A percentile compares a stretch with the other conserved stretches of the same genome.
These are phyloP conservation scores for Scotopteryx bipunctaria DNA, from an alignment of 2,888 invertebrate species.

Conservation along the genomic window DNA sequence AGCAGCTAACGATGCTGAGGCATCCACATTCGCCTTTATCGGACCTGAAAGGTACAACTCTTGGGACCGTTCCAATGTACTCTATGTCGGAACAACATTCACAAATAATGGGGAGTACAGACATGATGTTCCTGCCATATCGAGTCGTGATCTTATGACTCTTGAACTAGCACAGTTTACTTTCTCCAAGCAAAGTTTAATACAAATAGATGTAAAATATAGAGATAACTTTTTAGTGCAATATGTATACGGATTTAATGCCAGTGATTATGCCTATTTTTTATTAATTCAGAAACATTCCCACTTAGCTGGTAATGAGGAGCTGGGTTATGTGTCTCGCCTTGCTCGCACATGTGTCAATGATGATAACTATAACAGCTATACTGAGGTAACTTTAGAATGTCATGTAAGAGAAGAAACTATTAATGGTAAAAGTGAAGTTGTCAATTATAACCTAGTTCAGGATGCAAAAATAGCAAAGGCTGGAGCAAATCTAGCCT, in stretches of 20 bases:
- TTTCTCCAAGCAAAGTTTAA: constrained; percentile 92
- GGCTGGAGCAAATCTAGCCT: constrained; percentile 92
- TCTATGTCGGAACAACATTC: constrained; percentile 96
- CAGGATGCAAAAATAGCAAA: constrained; percentile 95
- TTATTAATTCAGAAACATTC: constrained; percentile 97
- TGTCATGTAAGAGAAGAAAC: constrained; percentile 88
- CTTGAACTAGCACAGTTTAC: constrained; percentile 92
- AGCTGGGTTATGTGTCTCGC: constrained; percentile 94
- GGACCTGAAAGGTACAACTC: constrained; percentile 94
- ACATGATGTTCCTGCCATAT: constrained; percentile 96
- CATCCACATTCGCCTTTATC: constrained; percentile 96
- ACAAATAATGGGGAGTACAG: constrained; percentile 96
- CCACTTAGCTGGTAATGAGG: constrained; percentile 93
- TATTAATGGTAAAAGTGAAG: constrained; percentile 75
- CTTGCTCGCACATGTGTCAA: constrained; percentile 96
- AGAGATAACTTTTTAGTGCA: constrained; percentile 97
- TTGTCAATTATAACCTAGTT: constrained; percentile 92
- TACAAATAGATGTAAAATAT: constrained; percentile 96
- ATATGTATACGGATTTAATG: constrained; percentile 98
- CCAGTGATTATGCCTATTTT: constrained; percentile 97
- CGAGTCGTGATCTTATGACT: constrained; percentile 91
- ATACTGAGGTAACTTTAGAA: constrained; percentile 97
- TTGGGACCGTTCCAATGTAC: constrained; percentile 92
- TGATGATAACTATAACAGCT: constrained; percentile 97
- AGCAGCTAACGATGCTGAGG: constrained; percentile 95